Evolutionary conservation across 2,797 vertebrate genomes (phyloP), one percentile per base, ranked within the genome.

Genomic region (Coracias cyanogaster): DNA sequence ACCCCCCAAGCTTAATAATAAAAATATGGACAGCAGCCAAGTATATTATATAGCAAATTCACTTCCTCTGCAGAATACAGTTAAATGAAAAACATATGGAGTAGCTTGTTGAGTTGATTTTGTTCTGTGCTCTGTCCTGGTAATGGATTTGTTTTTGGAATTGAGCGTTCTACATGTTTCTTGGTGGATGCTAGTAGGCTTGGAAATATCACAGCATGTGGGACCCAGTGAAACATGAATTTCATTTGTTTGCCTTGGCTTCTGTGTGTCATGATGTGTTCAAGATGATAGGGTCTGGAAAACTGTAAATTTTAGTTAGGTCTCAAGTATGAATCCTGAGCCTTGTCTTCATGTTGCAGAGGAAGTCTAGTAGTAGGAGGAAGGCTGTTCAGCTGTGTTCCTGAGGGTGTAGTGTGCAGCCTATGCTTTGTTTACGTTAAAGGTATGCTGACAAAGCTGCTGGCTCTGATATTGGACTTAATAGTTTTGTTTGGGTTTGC

Each of bases 211-310:
- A 73, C 97, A 97, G 97, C 98, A 97, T 98, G 97, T 98, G 98
- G 96, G 97, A 98, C 94, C 83, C 96, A 96, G 96, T 97, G 96
- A 98, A 98, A 98, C 97, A 97, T 49, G 93, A 95, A 94, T 97
- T 98, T 97, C 97, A 95, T 98, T 98, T 98, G 97, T 98, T 98
- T 98, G 97, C 94, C 94, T 98, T 98, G 98, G 98, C 98, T 98
- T 98, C 98, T 98, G 98, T 98, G 62, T 97, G 96, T 98, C 97
- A 90, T 97, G 97, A 98, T 98, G 97, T 96, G 94, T 98, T 98
- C 98, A 98, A 92, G 97, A 97, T 98, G 98, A 98, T 93, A 96
- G 62, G 43, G 79, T 94, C 84, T 98, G 95, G 93, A 96, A 98
- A 98, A 96, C 76, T 95, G 96, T 98, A 95, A 95, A 97, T 97